These are phyloP conservation scores for Mycetomoellerius zeteki DNA, from an alignment of 1,140 invertebrate species.

Conservation along the genomic window DNA sequence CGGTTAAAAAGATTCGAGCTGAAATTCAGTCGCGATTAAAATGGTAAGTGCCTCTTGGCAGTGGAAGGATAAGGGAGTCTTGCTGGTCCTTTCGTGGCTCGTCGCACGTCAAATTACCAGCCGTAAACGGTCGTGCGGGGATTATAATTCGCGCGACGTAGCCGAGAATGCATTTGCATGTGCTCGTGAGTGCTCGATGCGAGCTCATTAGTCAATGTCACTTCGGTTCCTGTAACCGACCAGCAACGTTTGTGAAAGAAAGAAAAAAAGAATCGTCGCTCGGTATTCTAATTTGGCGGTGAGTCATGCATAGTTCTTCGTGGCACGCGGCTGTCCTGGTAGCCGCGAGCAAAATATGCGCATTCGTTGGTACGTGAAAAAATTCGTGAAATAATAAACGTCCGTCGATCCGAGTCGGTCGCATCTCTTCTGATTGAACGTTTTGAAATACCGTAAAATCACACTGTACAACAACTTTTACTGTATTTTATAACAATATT, in stretches of 20 bases:
- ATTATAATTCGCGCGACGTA: constrained; percentile 37
- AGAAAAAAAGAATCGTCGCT: constrained; percentile 6
- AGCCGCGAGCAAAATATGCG: constrained; percentile 68
- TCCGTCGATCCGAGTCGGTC: constrained; percentile 13
- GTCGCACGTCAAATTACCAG: constrained; percentile 60
- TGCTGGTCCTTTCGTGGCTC: constrained; percentile 40
- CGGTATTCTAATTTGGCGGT: constrained; percentile 72
- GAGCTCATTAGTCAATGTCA: constrained; percentile 66
- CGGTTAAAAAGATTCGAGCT: background rate
- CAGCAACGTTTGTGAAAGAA: constrained; percentile 1
- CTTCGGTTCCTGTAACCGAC: constrained; percentile 6
- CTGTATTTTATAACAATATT: background rate
- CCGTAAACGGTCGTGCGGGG: constrained; percentile 54
- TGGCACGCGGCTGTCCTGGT: constrained; percentile 41
- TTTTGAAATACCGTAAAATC: background rate
- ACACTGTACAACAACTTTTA: background rate
- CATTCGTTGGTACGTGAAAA: constrained; percentile 66
- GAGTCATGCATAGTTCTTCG: constrained; percentile 62
- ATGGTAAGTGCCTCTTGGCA: constrained; percentile 8
- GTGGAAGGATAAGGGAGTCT: background rate
- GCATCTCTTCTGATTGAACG: constrained; percentile 42
- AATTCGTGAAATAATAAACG: constrained; percentile 67
- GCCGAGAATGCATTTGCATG: constrained; percentile 50
- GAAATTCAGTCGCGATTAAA: constrained; percentile 32
- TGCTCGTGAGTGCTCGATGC: constrained; percentile 40